Evolutionary conservation across 2,888 invertebrate genomes (phyloP).

Genomic region (Brachyopa scutellaris): DNA sequence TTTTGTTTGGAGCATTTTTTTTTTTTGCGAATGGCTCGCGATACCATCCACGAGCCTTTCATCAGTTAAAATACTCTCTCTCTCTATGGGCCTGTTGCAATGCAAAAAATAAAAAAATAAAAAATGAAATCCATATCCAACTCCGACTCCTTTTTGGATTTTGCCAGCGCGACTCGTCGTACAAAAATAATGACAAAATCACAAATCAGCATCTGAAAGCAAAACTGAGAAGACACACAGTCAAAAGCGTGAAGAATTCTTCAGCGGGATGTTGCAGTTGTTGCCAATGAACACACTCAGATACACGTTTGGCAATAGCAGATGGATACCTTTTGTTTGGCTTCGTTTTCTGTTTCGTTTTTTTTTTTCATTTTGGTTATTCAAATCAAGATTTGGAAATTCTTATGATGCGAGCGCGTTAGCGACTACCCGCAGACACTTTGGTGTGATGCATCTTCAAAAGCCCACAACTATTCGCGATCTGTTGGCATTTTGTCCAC

Average conservation of each 20-base stretch:
- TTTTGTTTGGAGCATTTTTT: conserved; percentile 18
- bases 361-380: conserved; percentile 23
- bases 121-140: conserved; percentile 61
- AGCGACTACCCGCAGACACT: conserved; percentile 69
- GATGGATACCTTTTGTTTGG: not conserved
- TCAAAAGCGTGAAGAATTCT: conserved; percentile 66
- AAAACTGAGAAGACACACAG: conserved; percentile 54
- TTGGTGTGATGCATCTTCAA: conserved; percentile 61
- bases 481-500: conserved; percentile 56
- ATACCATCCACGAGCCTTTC: conserved; percentile 63
- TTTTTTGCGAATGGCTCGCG: conserved; percentile 2
- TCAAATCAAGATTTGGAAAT: conserved; percentile 71
- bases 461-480: conserved; percentile 53
- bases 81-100: conserved; percentile 30
- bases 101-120: no score
- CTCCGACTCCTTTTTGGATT: conserved; percentile 12
- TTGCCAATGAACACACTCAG: conserved; percentile 9
- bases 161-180: conserved; percentile 44
- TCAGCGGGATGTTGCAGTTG: conserved; percentile 33
- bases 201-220: conserved; percentile 68
- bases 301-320: conserved; percentile 16
- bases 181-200: conserved; percentile 72
- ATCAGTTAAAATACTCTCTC: conserved; percentile 60
- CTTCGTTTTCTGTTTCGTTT: not conserved
- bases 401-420: conserved; percentile 65